Base-by-base conservation (phyloP, 2,888 invertebrate species). In the Endomychus coccineus region DNA sequence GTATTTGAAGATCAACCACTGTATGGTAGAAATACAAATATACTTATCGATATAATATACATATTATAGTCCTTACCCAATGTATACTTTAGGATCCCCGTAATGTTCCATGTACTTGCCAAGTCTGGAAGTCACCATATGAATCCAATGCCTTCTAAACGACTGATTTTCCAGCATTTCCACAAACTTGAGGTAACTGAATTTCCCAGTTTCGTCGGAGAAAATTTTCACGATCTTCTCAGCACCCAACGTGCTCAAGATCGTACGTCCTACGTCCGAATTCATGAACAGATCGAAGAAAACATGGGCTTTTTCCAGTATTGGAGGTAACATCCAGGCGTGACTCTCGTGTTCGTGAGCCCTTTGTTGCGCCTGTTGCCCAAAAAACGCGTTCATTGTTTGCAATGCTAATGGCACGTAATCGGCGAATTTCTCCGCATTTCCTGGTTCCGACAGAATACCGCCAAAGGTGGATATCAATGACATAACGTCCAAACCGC, bases 111-210 rank as follows among this genome's bases (percentile, higher is more conserved):
- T 74, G 71, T 80, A 77, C 36, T 82, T 80, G 0, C 84, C 82
- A 43, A 88, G 66, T 54, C 82, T 83, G 43, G 77, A 74, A 1
- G 86, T 82, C 5, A 84, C 74, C 3, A 78, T 75, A 51, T 78
- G 78, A 46, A 88, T 82, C 88, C 88, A 88, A 45, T 83, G 77
- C 30, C 83, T 74, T 44, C 88, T 75, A 53, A 86, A 81, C 28
- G 80, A 77, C 38, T 82, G 83, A 58, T 87, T 86, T 57, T 88
- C 85, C 48, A 89, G 75, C 48, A 82, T 79, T 51, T 80, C 81
- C 48, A 85, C 74, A 54, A 88, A 77, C 44, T 75, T 71, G 27
- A 78, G 78, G 49, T 83, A 83, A 55, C 80, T 79, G 39, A 87
- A 66, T 42, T 74, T 77, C 0, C 85, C 86, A 36, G 78, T 72